Evolutionary conservation across 2,888 invertebrate genomes (phyloP).

Genomic region (Amblyteles armatorius): DNA sequence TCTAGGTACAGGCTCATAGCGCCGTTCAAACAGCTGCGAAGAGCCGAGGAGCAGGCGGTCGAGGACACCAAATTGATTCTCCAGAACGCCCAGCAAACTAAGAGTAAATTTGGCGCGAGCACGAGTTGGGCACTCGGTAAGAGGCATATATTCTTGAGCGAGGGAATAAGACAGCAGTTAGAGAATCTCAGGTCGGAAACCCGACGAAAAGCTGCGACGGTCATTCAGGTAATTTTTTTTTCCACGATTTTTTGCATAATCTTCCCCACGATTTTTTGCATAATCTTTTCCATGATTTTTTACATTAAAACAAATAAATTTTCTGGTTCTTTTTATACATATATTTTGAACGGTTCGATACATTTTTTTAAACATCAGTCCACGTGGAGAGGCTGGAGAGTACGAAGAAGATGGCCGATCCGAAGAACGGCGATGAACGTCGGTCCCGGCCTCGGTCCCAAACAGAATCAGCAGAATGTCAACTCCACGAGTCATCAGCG

Average conservation of each 20-base stretch:
- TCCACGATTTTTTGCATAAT: not conserved
- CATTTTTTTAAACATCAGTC: constrained; percentile 84
- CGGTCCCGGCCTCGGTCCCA: constrained; percentile 78
- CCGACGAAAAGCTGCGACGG: constrained; percentile 92
- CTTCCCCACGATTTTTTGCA: not conserved
- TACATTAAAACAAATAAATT: not conserved
- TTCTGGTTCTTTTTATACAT: not conserved
- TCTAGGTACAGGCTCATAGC: constrained; percentile 94
- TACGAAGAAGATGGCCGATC: constrained; percentile 89
- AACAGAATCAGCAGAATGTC: constrained; percentile 76
- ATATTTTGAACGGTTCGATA: not conserved
- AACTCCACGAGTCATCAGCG: constrained; percentile 79
- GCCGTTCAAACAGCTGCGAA: constrained; percentile 89
- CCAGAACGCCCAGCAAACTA: constrained; percentile 89
- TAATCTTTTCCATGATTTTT: not conserved
- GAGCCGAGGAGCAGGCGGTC: constrained; percentile 90
- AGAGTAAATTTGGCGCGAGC: constrained; percentile 83
- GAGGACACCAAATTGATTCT: constrained; percentile 92
- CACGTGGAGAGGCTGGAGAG: constrained; percentile 93
- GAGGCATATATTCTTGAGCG: constrained; percentile 97
- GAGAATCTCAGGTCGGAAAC: constrained; percentile 93
- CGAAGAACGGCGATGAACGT: constrained; percentile 82
- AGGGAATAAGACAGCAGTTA: constrained; percentile 95
- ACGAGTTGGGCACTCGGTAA: constrained; percentile 96
- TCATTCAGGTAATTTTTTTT: constrained; percentile 87